phyloP scores from a whole-genome alignment of 2,797 vertebrate genomes.

The Furcifer pardalis region DNA sequence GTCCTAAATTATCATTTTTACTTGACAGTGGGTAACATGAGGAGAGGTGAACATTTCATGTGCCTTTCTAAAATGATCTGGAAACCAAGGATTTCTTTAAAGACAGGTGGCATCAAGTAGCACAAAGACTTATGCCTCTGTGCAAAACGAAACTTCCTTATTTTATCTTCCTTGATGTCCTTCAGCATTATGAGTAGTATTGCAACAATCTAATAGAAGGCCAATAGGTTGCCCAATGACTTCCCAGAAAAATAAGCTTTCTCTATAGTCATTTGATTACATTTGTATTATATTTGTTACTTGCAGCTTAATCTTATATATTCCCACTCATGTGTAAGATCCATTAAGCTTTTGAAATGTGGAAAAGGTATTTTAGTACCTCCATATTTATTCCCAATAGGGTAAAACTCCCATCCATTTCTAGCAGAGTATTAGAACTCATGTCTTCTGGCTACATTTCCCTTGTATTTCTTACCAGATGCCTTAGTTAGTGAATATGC shows the following conservation, averaged over 20 bases:
- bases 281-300: background rate
- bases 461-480: too few species aligned
- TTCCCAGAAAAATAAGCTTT: slow-evolving; percentile 14
- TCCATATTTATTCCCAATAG: too few species aligned
- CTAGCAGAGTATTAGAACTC: too few species aligned
- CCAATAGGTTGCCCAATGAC: slow-evolving; percentile 27
- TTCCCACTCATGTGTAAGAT: too few species aligned
- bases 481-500: too few species aligned
- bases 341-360: background rate
- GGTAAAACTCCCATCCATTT: too few species aligned
- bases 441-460: too few species aligned
- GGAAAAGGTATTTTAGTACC: too few species aligned
- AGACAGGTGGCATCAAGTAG: slow-evolving; percentile 28
- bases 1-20: slow-evolving; percentile 50
- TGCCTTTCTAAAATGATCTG: slow-evolving; percentile 41
- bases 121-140: slow-evolving; percentile 15
- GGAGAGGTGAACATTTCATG: slow-evolving; percentile 20
- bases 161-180: slow-evolving; percentile 13
- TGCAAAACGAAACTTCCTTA: slow-evolving; percentile 9
- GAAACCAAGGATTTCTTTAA: slow-evolving; percentile 28
- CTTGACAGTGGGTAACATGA: slow-evolving; percentile 38
- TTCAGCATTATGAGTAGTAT: slow-evolving; percentile 31
- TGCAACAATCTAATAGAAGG: slow-evolving; percentile 1
- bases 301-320: background rate
- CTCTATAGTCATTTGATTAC: slow-evolving; percentile 29